These are phyloP conservation scores for Catagonus wagneri DNA, from an alignment of 2,113 vertebrate genomes.

Conservation along the genomic window DNA sequence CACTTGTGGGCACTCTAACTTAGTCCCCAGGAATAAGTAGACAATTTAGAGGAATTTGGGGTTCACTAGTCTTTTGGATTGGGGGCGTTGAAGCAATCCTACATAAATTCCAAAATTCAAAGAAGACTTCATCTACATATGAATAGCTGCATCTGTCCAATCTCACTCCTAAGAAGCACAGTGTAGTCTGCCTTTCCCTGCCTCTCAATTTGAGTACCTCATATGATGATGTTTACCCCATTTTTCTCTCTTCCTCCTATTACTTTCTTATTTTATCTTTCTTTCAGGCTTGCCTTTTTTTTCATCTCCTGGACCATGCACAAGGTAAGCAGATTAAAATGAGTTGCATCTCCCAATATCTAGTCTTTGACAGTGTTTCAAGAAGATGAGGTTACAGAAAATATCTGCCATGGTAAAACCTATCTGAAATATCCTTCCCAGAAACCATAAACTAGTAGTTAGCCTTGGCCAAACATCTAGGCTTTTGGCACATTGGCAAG, in stretches of 20 bases:
- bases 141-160: no score
- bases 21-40: not conserved
- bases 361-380: conserved; percentile 40
- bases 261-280: not conserved
- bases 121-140: not conserved
- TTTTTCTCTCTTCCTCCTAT: not conserved
- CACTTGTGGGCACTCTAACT: not conserved
- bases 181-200: not conserved
- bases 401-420: conserved; percentile 34
- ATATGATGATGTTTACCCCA: not conserved
- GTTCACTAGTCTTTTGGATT: not conserved
- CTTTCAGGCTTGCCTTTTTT: not conserved
- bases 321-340: conserved; percentile 6
- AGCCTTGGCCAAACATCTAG: conserved; percentile 16
- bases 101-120: not conserved
- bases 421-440: conserved; percentile 7
- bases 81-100: not conserved
- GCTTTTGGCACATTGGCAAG: not conserved
- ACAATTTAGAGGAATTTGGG: not conserved
- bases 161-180: not conserved
- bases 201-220: not conserved
- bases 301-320: not conserved
- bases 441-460: conserved; percentile 21
- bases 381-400: conserved; percentile 51
- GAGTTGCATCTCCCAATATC: not conserved